These are phyloP conservation scores for Helicoverpa assulta DNA, from an alignment of 2,888 invertebrate genomes.

Conservation along the genomic window DNA sequence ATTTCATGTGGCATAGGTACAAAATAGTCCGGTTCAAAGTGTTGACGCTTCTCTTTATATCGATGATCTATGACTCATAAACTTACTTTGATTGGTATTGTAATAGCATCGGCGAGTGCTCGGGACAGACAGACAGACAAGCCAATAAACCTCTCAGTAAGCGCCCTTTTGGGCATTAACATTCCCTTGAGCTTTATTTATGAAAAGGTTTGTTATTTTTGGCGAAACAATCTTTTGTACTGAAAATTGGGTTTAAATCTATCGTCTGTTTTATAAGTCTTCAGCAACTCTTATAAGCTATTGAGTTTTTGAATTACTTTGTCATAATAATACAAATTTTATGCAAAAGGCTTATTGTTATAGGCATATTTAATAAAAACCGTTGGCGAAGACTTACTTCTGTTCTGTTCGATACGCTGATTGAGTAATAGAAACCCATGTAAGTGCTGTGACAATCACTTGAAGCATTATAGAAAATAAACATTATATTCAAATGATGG, in stretches of 20 bases:
- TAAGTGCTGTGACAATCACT: too few relatives aligned
- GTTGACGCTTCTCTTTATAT: neutral
- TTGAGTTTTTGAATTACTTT: neutral
- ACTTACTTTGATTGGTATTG: neutral
- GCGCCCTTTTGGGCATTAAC: neutral
- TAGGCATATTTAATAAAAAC: neutral
- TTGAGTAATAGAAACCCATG: too few relatives aligned
- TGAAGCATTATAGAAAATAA: too few relatives aligned
- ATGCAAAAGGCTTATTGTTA: neutral
- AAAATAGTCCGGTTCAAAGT: too few relatives aligned
- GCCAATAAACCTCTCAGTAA: neutral
- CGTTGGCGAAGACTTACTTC: too few relatives aligned
- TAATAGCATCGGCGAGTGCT: conserved; percentile 7
- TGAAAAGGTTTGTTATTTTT: neutral
- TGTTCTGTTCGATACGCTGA: too few relatives aligned
- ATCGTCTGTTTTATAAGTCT: neutral
- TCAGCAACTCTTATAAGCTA: neutral
- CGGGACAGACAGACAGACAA: conserved; percentile 1
- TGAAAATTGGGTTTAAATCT: neutral
- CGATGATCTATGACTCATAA: neutral
- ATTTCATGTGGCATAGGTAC: neutral
- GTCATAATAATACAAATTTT: neutral
- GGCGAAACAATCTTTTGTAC: neutral
- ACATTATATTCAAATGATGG: too few relatives aligned
- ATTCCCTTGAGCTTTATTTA: neutral